Conservation (phyloP, 2,888 invertebrate species). For the Harpalus rubripes region DNA sequence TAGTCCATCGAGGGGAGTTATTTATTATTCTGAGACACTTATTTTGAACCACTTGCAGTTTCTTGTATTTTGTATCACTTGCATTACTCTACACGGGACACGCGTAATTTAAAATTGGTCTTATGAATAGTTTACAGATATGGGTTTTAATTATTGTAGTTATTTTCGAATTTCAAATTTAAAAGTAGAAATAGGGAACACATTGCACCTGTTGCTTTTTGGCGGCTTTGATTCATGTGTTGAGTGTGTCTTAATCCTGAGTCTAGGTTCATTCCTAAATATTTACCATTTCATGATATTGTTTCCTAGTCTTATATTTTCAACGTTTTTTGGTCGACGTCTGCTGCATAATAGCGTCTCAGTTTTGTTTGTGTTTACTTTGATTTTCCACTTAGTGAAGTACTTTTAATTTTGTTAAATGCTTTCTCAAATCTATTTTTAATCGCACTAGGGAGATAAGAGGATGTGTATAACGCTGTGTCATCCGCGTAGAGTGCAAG, state of each 20-base stretch:
- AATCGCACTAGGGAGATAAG: no score
- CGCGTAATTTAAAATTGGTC: no score
- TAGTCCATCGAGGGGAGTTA: no score
- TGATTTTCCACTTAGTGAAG: not conserved
- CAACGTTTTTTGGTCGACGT: no score
- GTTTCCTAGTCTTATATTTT: not conserved
- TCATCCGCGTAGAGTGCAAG: slow-evolving; percentile 1
- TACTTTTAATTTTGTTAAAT: slow-evolving; percentile 4
- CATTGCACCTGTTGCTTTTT: not conserved
- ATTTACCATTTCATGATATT: not conserved
- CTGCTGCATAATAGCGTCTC: not conserved
- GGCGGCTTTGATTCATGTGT: not conserved
- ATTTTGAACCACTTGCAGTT: slow-evolving; percentile 1
- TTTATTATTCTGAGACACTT: not conserved
- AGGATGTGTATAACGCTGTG: not conserved
- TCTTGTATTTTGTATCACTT: not conserved
- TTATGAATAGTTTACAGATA: no score
- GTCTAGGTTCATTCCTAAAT: not conserved
- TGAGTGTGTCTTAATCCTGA: not conserved
- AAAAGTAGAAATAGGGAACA: slow-evolving; percentile 4
- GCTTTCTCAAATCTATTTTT: not conserved
- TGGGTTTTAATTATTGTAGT: not conserved
- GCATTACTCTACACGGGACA: not conserved
- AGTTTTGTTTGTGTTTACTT: not conserved
- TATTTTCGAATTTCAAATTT: not conserved